Conservation (phyloP, 2,797 vertebrate species). For the Urophycis tenuis region DNA sequence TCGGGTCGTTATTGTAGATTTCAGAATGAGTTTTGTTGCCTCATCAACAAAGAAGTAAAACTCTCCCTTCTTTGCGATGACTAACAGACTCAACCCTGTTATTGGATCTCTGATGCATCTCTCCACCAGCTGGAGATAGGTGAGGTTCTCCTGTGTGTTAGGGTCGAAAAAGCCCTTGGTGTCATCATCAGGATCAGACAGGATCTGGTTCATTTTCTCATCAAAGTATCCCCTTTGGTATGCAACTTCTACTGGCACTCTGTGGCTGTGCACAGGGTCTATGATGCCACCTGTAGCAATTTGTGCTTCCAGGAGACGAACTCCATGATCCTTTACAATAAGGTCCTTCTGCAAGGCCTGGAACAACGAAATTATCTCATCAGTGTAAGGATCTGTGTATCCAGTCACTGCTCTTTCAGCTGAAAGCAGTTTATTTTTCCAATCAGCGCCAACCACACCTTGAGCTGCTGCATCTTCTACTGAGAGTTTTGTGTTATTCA, state of each 20-base stretch:
- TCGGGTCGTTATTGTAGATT: slow-evolving; percentile 42
- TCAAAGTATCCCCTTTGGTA: slow-evolving; percentile 71
- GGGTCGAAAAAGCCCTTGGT: slow-evolving; percentile 79
- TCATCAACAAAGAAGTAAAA: slow-evolving; percentile 42
- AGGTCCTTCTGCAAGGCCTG: slow-evolving; percentile 36
- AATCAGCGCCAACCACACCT: slow-evolving; percentile 26
- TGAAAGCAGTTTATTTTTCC: slow-evolving; percentile 31
- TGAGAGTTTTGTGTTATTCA: slow-evolving; percentile 30
- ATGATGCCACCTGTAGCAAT: slow-evolving; percentile 72
- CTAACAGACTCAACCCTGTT: slow-evolving; percentile 47
- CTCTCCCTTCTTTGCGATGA: slow-evolving; percentile 45
- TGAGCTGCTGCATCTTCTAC: slow-evolving; percentile 29
- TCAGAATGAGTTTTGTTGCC: slow-evolving; percentile 39
- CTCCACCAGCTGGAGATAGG: slow-evolving; percentile 73
- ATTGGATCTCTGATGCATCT: slow-evolving; percentile 58
- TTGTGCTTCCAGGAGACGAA: slow-evolving; percentile 47
- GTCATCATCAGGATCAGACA: slow-evolving; percentile 66
- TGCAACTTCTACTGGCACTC: slow-evolving; percentile 69
- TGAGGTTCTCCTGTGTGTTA: slow-evolving; percentile 78
- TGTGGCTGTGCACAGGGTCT: slow-evolving; percentile 69
- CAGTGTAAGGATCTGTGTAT: slow-evolving; percentile 29
- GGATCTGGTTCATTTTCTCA: slow-evolving; percentile 67
- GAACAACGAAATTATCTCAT: slow-evolving; percentile 32
- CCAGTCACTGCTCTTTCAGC: slow-evolving; percentile 34
- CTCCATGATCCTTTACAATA: slow-evolving; percentile 32